Evolutionary conservation across 2,113 vertebrate genomes (phyloP).

Genomic region (Chionodraco myersi): DNA sequence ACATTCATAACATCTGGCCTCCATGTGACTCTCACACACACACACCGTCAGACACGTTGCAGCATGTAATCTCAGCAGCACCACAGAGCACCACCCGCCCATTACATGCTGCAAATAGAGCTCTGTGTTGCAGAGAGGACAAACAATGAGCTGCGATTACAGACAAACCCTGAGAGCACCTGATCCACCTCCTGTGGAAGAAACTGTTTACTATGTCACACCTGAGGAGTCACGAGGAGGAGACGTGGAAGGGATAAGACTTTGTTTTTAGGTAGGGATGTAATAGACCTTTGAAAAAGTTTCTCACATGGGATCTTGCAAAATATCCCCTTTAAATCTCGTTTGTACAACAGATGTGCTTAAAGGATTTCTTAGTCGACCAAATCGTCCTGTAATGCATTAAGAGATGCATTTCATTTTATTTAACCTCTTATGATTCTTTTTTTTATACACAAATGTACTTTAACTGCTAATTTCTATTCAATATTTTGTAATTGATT

Average conservation of each 20-base stretch:
- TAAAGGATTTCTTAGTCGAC: too few species aligned
- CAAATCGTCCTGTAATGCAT: too few species aligned
- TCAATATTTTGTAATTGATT: too few species aligned
- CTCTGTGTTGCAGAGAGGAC: constrained; percentile 41
- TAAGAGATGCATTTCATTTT: too few species aligned
- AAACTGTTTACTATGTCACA: constrained; percentile 41
- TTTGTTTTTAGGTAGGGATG: too few species aligned
- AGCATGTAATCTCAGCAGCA: constrained; percentile 1
- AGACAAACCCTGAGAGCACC: constrained; percentile 37
- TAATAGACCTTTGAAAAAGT: too few species aligned
- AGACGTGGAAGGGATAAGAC: not conserved
- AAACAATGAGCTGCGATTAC: constrained; percentile 65
- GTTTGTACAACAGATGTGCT: too few species aligned
- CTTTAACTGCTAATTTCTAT: too few species aligned
- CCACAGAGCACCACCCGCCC: constrained; percentile 54
- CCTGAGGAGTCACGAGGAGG: constrained; percentile 24
- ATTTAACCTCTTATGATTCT: too few species aligned
- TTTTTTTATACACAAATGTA: too few species aligned
- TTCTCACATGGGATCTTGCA: too few species aligned
- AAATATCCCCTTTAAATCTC: too few species aligned
- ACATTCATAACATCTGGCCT: constrained; percentile 65
- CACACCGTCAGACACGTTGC: constrained; percentile 69
- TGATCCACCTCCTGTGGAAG: constrained; percentile 16
- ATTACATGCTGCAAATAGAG: constrained; percentile 75
- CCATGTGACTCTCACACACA: constrained; percentile 60